These are phyloP conservation scores for Microcebus murinus DNA, from an alignment of 2,113 vertebrate species.

Conservation along the genomic window DNA sequence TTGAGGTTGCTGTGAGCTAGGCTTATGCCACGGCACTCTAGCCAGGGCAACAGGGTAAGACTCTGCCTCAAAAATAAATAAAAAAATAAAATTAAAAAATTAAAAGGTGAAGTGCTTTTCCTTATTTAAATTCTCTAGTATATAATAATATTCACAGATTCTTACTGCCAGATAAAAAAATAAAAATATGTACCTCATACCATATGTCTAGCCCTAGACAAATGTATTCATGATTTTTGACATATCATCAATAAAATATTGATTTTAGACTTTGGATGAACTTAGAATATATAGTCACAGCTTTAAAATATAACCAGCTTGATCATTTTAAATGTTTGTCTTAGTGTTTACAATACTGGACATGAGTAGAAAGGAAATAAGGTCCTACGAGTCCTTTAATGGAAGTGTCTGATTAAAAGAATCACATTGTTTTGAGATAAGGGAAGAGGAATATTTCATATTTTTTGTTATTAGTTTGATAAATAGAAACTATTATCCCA, in stretches of 20 bases:
- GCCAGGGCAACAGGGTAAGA: too few relatives aligned
- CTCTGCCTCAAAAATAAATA: too few relatives aligned
- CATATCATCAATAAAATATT: slow-evolving; percentile 13
- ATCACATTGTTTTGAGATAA: background rate
- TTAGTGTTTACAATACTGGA: background rate
- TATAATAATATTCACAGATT: background rate
- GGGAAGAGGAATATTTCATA: background rate
- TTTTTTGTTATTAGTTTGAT: background rate
- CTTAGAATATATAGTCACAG: background rate
- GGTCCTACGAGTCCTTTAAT: background rate
- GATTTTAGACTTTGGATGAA: background rate
- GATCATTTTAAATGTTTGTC: background rate
- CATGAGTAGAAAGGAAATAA: background rate
- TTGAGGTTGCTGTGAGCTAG: too few relatives aligned
- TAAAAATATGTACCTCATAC: background rate
- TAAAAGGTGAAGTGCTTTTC: background rate
- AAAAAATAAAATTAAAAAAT: too few relatives aligned
- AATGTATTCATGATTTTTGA: background rate
- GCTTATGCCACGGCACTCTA: too few relatives aligned
- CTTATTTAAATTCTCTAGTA: background rate
- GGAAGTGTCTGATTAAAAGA: background rate
- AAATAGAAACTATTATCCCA: background rate
- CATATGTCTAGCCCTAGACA: background rate
- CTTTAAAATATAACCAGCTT: background rate
- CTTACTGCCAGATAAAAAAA: background rate